Evolutionary conservation across 2,113 vertebrate species (phyloP).

Genomic region (Chaetura pelagica): DNA sequence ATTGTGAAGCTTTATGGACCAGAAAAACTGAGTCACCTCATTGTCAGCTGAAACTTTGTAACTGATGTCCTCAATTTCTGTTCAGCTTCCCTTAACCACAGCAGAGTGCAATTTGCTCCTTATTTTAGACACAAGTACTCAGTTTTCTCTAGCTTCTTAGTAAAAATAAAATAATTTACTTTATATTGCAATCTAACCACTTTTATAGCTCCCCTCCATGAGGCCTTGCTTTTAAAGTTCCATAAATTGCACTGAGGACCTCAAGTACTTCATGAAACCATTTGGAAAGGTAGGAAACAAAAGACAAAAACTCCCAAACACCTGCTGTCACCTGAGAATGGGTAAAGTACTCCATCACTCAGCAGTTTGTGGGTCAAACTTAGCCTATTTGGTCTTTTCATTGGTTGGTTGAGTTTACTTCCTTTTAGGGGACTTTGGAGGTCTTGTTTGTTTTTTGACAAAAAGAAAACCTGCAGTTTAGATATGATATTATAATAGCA

Average conservation of each 20-base stretch:
- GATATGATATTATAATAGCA: background rate
- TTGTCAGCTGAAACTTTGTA: constrained; percentile 4
- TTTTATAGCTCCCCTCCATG: background rate
- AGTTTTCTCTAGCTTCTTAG: background rate
- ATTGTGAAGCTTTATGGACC: constrained; percentile 5
- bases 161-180: constrained; percentile 1
- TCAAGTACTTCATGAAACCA: background rate
- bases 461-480: background rate
- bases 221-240: background rate
- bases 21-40: constrained; percentile 18
- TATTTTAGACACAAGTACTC: background rate
- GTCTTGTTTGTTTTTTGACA: background rate
- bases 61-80: background rate
- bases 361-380: background rate
- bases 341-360: background rate
- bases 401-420: background rate
- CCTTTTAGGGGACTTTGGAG: background rate
- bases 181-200: background rate
- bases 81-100: background rate
- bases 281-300: background rate
- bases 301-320: background rate
- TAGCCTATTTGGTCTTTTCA: background rate
- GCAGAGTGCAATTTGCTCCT: background rate
- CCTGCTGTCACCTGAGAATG: background rate
- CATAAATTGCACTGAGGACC: background rate